Evolutionary conservation across 2,888 invertebrate genomes (phyloP).

Genomic region (Eristalinus sepulchralis): DNA sequence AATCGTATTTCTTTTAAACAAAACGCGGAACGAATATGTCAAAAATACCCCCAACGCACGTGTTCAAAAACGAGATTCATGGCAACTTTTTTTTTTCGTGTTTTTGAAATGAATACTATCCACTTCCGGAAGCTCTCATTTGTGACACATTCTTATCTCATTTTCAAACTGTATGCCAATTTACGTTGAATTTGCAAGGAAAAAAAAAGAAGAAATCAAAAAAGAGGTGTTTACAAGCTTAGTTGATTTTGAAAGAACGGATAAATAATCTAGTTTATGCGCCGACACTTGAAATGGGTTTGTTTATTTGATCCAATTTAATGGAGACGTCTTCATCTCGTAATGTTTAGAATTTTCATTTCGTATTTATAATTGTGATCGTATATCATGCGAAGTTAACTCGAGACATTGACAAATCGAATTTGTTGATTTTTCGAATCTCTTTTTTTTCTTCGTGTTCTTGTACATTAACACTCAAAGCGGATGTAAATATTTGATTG

Average conservation of each 20-base stretch:
- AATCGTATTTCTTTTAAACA: neutral
- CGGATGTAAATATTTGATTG: neutral
- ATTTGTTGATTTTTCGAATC: neutral
- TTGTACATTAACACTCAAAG: neutral
- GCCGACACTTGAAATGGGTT: conserved; percentile 36
- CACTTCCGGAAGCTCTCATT: neutral
- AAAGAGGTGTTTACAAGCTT: neutral
- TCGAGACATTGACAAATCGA: neutral
- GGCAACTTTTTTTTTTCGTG: neutral
- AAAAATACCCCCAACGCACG: neutral
- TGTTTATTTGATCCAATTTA: conserved; percentile 43
- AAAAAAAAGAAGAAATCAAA: neutral
- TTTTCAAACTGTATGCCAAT: neutral
- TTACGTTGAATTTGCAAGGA: neutral
- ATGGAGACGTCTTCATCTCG: neutral
- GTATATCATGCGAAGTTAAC: neutral
- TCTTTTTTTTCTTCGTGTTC: no score
- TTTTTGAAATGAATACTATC: neutral
- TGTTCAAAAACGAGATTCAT: neutral
- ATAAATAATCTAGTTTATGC: conserved; percentile 46
- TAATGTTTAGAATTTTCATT: neutral
- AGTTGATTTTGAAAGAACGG: conserved; percentile 13
- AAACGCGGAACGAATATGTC: neutral
- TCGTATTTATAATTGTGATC: conserved; percentile 31
- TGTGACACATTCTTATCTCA: neutral